These are phyloP conservation scores for Pammene aurita DNA, from an alignment of 2,888 invertebrate genomes.

Conservation along the genomic window DNA sequence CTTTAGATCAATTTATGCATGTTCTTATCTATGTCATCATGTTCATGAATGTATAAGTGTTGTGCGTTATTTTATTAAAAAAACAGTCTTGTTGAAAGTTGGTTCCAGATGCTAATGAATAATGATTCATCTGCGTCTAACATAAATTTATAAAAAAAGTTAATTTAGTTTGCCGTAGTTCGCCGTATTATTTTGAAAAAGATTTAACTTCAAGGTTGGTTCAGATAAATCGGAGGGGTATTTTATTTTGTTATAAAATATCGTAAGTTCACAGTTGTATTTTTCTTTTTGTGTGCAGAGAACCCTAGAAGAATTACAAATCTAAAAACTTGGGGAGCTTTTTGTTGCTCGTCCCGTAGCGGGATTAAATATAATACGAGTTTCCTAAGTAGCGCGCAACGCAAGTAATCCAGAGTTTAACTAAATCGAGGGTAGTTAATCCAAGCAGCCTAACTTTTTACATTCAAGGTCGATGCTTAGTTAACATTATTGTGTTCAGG, in stretches of 20 bases:
- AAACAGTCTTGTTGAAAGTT: no score
- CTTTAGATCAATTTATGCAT: no score
- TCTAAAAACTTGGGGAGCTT: conserved; percentile 22
- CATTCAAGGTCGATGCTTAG: conserved; percentile 9
- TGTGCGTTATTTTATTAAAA: no score
- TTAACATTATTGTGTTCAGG: conserved; percentile 5
- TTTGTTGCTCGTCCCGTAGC: conserved; percentile 14
- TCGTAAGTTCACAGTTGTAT: background rate
- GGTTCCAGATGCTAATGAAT: no score
- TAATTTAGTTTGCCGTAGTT: no score
- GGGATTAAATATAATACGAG: conserved; percentile 31
- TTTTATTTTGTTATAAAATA: background rate
- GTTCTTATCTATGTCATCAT: no score
- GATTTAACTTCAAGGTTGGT: no score
- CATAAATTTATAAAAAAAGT: no score
- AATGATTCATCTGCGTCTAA: no score
- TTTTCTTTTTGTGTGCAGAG: background rate
- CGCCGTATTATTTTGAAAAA: no score
- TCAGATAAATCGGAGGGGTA: no score
- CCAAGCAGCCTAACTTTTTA: conserved; percentile 12
- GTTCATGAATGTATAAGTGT: no score
- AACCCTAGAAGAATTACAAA: conserved; percentile 10
- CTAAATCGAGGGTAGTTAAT: conserved; percentile 24
- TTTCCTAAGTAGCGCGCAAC: conserved; percentile 22
- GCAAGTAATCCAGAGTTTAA: conserved; percentile 31